Percentiles rank a stretch among this genome's conserved stretches.
Conservation (phyloP, 2,797 vertebrate genomes). For the Peromyscus nudipes region DNA sequence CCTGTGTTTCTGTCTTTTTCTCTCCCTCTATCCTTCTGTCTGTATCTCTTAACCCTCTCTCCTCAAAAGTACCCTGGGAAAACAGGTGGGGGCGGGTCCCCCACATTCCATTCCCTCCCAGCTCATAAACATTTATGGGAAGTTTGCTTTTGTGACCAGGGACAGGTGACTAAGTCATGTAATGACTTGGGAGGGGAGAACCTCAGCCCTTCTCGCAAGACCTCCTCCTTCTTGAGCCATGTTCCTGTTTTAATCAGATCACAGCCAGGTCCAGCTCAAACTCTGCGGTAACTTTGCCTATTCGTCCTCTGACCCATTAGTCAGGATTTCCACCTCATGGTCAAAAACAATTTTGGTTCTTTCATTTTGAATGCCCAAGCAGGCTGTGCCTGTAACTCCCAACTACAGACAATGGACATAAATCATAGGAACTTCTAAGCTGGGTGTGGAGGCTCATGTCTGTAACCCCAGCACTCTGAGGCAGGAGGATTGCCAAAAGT, state of each 20-base stretch:
- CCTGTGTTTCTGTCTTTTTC: no score
- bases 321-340: background rate
- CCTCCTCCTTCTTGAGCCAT: background rate
- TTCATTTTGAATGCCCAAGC: background rate
- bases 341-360: background rate
- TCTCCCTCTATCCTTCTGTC: no score
- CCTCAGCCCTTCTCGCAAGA: background rate
- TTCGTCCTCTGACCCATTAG: slow-evolving; percentile 2
- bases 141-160: slow-evolving; percentile 34
- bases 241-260: slow-evolving; percentile 40
- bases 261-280: background rate
- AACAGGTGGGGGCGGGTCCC: no score
- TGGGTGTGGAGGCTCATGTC: background rate
- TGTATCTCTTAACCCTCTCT: no score
- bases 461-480: background rate
- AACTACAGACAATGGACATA: background rate
- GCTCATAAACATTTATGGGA: slow-evolving; percentile 16
- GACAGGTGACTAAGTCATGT: background rate
- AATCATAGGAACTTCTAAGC: background rate
- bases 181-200: slow-evolving; percentile 6
- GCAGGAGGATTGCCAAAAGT: background rate
- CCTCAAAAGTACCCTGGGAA: no score
- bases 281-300: slow-evolving; percentile 18
- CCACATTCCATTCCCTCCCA: background rate
- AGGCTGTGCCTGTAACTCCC: background rate